Evolutionary conservation across 2,113 vertebrate species (phyloP).

Genomic region (Pollimyrus isidori): DNA sequence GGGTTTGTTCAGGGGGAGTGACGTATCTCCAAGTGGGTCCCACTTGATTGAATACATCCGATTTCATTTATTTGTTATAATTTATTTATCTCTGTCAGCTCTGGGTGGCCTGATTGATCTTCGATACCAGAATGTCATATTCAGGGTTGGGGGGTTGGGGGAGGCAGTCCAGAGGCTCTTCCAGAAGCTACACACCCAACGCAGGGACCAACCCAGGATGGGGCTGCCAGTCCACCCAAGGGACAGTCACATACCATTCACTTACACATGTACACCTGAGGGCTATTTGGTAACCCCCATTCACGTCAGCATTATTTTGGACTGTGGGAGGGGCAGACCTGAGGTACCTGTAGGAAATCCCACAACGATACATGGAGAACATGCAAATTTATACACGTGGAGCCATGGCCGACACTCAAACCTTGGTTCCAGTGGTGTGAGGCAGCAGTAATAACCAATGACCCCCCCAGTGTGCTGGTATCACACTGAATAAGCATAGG

Average conservation of each 20-base stretch:
- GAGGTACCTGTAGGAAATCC: neutral
- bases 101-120: neutral
- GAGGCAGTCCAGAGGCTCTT: neutral
- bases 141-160: neutral
- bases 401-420: neutral
- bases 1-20: neutral
- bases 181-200: neutral
- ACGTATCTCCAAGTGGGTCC: neutral
- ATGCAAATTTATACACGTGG: neutral
- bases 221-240: neutral
- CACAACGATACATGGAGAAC: neutral
- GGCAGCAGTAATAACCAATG: neutral
- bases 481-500: neutral
- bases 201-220: neutral
- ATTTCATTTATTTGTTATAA: slow-evolving; percentile 3
- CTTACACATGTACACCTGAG: neutral
- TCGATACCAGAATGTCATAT: neutral
- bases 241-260: neutral
- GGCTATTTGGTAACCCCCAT: neutral
- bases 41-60: neutral
- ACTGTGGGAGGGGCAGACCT: neutral
- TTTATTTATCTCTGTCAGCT: neutral
- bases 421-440: neutral
- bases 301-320: neutral
- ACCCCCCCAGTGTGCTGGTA: neutral